Evolutionary conservation across 2,113 vertebrate genomes (phyloP).

Genomic region (Pelusios castaneus): DNA sequence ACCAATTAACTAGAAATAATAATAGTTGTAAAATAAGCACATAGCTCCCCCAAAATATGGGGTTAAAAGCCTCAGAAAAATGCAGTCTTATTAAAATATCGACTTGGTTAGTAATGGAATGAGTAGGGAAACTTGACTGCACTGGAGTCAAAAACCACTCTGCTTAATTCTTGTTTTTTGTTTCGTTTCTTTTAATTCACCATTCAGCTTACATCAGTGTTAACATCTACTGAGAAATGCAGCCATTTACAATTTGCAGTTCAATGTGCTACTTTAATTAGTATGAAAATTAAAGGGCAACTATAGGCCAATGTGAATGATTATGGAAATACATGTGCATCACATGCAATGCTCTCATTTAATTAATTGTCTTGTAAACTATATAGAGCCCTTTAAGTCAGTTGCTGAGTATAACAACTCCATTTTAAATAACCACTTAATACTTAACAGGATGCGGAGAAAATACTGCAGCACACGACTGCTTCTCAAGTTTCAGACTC

Average conservation of each 20-base stretch:
- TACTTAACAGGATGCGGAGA: conserved; percentile 80
- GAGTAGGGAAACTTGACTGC: conserved; percentile 69
- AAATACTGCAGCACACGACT: conserved; percentile 62
- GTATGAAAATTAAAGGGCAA: conserved; percentile 83
- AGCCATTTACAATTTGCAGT: conserved; percentile 74
- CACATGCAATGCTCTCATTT: conserved; percentile 79
- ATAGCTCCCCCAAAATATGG: conserved; percentile 69
- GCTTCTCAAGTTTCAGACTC: conserved; percentile 81
- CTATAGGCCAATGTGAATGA: conserved; percentile 78
- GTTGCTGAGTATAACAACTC: conserved; percentile 77
- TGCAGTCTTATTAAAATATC: conserved; percentile 73
- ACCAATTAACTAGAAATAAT: conserved; percentile 66
- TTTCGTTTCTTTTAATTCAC: conserved; percentile 33
- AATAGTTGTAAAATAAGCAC: conserved; percentile 65
- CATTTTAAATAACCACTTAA: conserved; percentile 81
- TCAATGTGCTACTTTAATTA: conserved; percentile 83
- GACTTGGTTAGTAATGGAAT: conserved; percentile 71
- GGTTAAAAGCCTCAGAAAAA: conserved; percentile 48
- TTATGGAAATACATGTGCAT: conserved; percentile 83
- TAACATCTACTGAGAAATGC: conserved; percentile 75
- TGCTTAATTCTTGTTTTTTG: conserved; percentile 71
- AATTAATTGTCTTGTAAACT: conserved; percentile 85
- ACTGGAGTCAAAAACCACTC: conserved; percentile 70
- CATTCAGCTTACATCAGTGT: conserved; percentile 71
- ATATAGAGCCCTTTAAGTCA: conserved; percentile 77